Evolutionary conservation across 2,113 vertebrate genomes (phyloP).

Genomic region (Bucco capensis): DNA sequence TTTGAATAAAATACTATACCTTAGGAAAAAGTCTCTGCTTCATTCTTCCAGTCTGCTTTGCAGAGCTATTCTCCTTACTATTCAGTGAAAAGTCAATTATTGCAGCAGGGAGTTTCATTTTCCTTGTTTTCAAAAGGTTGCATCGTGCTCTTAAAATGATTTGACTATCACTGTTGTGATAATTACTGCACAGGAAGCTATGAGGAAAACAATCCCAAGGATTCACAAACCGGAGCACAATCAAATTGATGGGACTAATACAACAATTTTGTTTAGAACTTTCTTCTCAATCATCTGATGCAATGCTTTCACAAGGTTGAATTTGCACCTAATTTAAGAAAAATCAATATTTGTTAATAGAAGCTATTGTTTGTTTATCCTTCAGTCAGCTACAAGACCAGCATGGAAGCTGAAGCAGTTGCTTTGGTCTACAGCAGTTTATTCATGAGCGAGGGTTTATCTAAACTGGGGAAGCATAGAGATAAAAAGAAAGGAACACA

Average conservation of each 20-base stretch:
- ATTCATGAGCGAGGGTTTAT: not conserved
- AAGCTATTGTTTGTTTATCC: slow-evolving; percentile 1
- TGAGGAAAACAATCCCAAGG: not conserved
- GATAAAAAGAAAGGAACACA: not conserved
- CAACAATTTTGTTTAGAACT: not conserved
- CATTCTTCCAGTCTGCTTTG: not conserved
- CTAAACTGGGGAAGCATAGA: not conserved
- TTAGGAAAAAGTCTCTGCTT: not conserved
- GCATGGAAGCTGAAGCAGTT: not conserved
- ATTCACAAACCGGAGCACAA: not conserved
- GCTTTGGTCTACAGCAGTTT: not conserved
- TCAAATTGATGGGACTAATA: not conserved
- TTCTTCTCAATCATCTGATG: not conserved
- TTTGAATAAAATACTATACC: not conserved
- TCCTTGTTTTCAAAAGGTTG: not conserved
- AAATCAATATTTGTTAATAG: slow-evolving; percentile 7
- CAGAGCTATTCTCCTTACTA: not conserved
- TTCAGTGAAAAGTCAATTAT: slow-evolving; percentile 5
- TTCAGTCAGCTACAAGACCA: not conserved
- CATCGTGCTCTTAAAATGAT: not conserved
- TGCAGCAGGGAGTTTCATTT: not conserved
- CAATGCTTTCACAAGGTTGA: not conserved
- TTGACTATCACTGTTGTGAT: not conserved
- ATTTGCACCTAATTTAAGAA: not conserved
- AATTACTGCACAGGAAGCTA: not conserved